Percentiles rank a stretch among this genome's conserved stretches.
These are phyloP conservation scores for Drosophila simulans DNA, from an alignment of 1,140 invertebrate species.

Conservation along the genomic window DNA sequence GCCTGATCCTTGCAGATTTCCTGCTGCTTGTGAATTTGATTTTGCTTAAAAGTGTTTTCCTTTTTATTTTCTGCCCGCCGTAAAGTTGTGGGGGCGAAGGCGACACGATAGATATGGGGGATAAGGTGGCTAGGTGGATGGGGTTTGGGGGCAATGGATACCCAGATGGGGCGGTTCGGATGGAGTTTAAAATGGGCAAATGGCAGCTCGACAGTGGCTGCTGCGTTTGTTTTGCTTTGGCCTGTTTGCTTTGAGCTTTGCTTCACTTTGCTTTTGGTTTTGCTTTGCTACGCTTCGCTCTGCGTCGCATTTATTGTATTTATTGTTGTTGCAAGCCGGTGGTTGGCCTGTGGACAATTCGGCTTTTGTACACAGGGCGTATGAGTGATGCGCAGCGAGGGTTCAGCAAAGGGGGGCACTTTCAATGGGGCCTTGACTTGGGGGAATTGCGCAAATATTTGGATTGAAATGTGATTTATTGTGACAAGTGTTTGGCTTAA, in stretches of 20 bases:
- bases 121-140: neutral
- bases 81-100: neutral
- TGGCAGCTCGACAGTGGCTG: conserved; percentile 51
- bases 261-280: conserved; percentile 27
- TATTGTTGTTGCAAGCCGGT: conserved; percentile 45
- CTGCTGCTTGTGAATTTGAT: conserved; percentile 67
- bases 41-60: conserved; percentile 69
- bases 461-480: conserved; percentile 62
- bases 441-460: conserved; percentile 56
- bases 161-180: neutral
- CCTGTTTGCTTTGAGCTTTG: conserved; percentile 56
- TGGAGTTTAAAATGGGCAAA: conserved; percentile 54
- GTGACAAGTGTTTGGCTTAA: conserved; percentile 57
- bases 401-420: neutral
- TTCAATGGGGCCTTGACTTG: conserved; percentile 37
- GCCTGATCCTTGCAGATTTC: neutral
- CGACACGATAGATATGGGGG: conserved; percentile 1
- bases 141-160: neutral
- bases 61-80: conserved; percentile 31
- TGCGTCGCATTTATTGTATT: conserved; percentile 3
- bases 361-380: conserved; percentile 50
- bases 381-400: conserved; percentile 37
- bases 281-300: conserved; percentile 13
- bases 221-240: conserved; percentile 60
- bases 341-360: conserved; percentile 56